Evolutionary conservation across 2,888 invertebrate species (phyloP), one percentile per base, ranked within the genome.

Genomic region (Trypoxylon attenuatum): DNA sequence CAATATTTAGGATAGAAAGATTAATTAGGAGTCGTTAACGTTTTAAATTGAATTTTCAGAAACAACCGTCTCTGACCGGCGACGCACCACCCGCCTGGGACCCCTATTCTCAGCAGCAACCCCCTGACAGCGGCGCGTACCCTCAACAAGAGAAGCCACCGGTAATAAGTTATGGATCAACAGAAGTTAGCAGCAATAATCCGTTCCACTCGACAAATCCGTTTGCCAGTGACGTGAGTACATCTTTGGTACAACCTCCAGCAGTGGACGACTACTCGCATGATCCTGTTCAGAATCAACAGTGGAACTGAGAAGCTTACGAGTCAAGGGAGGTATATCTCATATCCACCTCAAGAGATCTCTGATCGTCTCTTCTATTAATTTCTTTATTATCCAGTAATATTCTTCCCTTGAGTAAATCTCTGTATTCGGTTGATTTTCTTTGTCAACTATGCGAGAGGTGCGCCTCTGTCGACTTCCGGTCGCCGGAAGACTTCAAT

Each of bases 251-350:
- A 1, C 87, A 87, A 52, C 87, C 87, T 13, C 80, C 85, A 2
- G 69, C 91, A 53, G 89, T 89, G 73, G 90, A 91, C 82, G 78
- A 88, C 67, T 80, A 88, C 86, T 70, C 88, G 78, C 87, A 88
- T 69, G 88, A 91, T 71, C 89, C 90, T 69, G 89, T 89, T 70
- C 90, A 91, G 59, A 90, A 92, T 79, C 89, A 81, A 42, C 79
- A 81, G 33, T 77, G 75, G 70, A 68, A 74, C 29, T 75, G 60
- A 69, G 53, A 13, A 27, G 39, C n/a, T 61, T 42, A 10, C 51
- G 52, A 29, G 45, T 15, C 6, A 41, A 57, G 25, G 18, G 19
- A 52, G 49, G 41, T 42, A 25, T 21, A 55, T 13, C 33, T 33
- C 13, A 33, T n/a, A n/a, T n/a, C n/a, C n/a, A n/a, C n/a, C n/a